These are phyloP conservation scores for Eilema depressum DNA, from an alignment of 2,888 invertebrate species.

Conservation along the genomic window DNA sequence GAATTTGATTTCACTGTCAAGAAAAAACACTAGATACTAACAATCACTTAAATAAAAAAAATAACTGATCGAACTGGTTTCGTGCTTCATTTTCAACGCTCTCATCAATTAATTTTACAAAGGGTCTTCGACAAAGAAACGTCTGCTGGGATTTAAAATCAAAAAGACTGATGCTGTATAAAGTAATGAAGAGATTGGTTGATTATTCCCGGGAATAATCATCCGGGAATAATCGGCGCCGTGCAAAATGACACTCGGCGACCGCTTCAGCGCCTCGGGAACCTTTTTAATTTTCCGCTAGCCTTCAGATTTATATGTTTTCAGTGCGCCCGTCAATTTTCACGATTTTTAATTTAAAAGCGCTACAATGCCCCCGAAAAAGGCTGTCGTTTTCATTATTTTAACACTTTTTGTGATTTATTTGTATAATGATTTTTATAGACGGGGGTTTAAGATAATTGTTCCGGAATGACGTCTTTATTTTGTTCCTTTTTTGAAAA, in stretches of 20 bases:
- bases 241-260: constrained; percentile 56
- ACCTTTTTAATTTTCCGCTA: constrained; percentile 85
- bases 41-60: constrained; percentile 19
- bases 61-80: constrained; percentile 32
- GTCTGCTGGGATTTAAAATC: constrained; percentile 56
- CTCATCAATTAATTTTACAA: constrained; percentile 53
- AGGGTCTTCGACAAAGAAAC: constrained; percentile 49
- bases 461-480: constrained; percentile 40
- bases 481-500: constrained; percentile 29
- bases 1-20: background rate
- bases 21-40: background rate
- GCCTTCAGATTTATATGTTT: constrained; percentile 83
- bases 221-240: constrained; percentile 49
- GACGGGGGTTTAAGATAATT: constrained; percentile 53
- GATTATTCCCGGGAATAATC: constrained; percentile 55
- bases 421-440: constrained; percentile 54
- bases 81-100: constrained; percentile 32
- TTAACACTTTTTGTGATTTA: constrained; percentile 60
- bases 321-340: constrained; percentile 79
- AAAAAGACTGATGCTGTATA: constrained; percentile 57
- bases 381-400: constrained; percentile 67
- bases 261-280: constrained; percentile 67
- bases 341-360: constrained; percentile 81
- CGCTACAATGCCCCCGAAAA: constrained; percentile 73
- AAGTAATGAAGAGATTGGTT: constrained; percentile 66